Percentiles rank a stretch among this genome's conserved stretches.
Evolutionary conservation across 2,113 vertebrate genomes (phyloP).

Genomic region (Chauna torquata): DNA sequence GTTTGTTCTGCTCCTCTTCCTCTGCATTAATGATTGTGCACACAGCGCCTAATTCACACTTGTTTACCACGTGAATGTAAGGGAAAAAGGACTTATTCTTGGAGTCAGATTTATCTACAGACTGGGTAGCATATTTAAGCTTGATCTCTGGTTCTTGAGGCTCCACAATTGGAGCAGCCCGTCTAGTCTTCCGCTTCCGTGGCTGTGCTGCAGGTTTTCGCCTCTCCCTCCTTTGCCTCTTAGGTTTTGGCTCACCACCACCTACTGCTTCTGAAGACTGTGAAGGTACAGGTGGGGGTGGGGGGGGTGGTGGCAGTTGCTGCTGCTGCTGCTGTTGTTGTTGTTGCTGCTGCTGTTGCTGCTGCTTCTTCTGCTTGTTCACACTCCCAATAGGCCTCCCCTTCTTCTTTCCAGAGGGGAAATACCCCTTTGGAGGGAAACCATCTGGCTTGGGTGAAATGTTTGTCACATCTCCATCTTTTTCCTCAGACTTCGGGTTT

Average conservation of each 20-base stretch:
- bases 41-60: constrained; percentile 90
- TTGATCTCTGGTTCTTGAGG: constrained; percentile 85
- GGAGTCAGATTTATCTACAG: constrained; percentile 80
- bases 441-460: constrained; percentile 79
- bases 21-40: constrained; percentile 96
- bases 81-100: constrained; percentile 89
- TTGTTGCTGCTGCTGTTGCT: constrained; percentile 53
- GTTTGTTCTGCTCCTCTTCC: constrained; percentile 88
- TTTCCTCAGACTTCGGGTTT: constrained; percentile 77
- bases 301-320: not conserved
- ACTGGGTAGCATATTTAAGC: constrained; percentile 79
- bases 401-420: constrained; percentile 98
- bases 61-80: constrained; percentile 96
- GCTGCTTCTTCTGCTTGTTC: constrained; percentile 93
- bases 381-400: constrained; percentile 96
- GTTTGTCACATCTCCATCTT: constrained; percentile 69
- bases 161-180: constrained; percentile 76
- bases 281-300: constrained; percentile 61
- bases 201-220: constrained; percentile 77
- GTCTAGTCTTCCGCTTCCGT: constrained; percentile 75
- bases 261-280: constrained; percentile 79
- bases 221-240: constrained; percentile 84
- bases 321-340: too few species aligned
- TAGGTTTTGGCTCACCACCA: constrained; percentile 80
- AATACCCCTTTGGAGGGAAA: constrained; percentile 93